Evolutionary conservation across 2,888 invertebrate species (phyloP).

Genomic region (Melieria crassipennis): DNA sequence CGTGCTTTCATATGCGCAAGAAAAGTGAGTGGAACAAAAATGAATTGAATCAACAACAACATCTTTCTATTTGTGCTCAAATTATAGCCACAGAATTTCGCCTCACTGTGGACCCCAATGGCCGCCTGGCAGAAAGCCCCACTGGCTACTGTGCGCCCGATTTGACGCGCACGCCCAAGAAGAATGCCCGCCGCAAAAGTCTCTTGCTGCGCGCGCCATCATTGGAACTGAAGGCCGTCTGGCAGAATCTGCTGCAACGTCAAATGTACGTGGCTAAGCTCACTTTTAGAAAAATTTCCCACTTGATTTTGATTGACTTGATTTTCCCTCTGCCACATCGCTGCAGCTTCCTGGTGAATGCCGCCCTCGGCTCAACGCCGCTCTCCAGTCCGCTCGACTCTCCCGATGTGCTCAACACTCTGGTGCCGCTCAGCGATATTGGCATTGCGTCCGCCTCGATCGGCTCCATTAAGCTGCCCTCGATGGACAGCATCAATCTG

Average conservation of each 20-base stretch:
- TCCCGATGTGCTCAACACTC: conserved; percentile 72
- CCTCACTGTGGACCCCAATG: conserved; percentile 76
- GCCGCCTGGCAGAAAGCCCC: conserved; percentile 74
- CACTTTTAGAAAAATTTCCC: neutral
- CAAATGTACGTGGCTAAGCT: conserved; percentile 77
- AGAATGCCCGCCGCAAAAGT: conserved; percentile 74
- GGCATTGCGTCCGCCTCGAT: conserved; percentile 64
- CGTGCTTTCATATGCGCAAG: conserved; percentile 86
- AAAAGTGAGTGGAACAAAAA: conserved; percentile 70
- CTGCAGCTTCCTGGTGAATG: conserved; percentile 83
- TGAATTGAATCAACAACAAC: neutral
- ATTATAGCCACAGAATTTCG: conserved; percentile 85
- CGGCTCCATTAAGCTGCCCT: conserved; percentile 65
- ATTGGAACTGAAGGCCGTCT: conserved; percentile 86
- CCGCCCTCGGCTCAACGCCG: conserved; percentile 80
- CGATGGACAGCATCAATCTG: conserved; percentile 64
- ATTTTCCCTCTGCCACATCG: conserved; percentile 43
- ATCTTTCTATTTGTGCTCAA: neutral
- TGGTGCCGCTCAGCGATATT: conserved; percentile 65
- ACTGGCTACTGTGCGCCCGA: conserved; percentile 79
- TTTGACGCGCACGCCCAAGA: conserved; percentile 71
- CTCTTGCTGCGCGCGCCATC: conserved; percentile 83
- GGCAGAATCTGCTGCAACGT: conserved; percentile 87
- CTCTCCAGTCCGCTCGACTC: conserved; percentile 86
- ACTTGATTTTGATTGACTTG: neutral